Base-by-base conservation (phyloP, 1,140 invertebrate species). In the Drosophila sproati region DNA sequence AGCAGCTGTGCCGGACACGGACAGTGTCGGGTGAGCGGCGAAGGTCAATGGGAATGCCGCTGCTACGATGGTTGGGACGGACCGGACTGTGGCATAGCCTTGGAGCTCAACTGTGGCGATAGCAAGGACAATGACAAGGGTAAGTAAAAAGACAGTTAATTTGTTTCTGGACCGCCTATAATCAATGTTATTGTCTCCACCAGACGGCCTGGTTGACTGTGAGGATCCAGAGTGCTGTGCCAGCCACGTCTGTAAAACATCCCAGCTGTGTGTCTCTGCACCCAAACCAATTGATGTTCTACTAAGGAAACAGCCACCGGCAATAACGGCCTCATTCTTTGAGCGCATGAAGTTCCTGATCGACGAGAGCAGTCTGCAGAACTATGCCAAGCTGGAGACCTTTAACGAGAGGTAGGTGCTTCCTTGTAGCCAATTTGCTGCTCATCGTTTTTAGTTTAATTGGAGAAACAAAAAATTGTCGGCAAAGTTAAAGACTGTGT, bases 331-430 rank as follows among this genome's bases (percentile, higher is more conserved):
- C 1, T 98, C 98, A 0, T 99, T 99, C 94, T 99, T 98, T 92
- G 98, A 99, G 92, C 96, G 98, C 89, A 98, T 99, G 97, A 97
- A 98, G 91, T 99, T 99, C 93, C 94, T 99, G 45, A 98, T 99
- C 77, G 98, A 99, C 93, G 98, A 99, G 93, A 98, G 98, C 91
- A 98, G 98, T 93, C 95, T 99, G 12, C 98, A 99, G 93, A 98
- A 97, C 92, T 99, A 99, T 93, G 98, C 98, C 12, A 96, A 97
- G 74, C 95, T 96, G 82, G 97, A 98, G 86, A 97, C 97, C 4
- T 99, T 99, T 93, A 99, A 99, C 93, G 97, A 98, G 94, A 99
- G 97, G 98, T 99, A 95, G 95, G 95, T 94, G 77, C 57, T 91
- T 69, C 48, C 62, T 90, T 64, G 85, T 89, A 81, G 75, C 86